Evolutionary conservation across 2,113 vertebrate genomes (phyloP), one percentile per base, ranked within the genome.

Genomic region (Pterocles orientalis): DNA sequence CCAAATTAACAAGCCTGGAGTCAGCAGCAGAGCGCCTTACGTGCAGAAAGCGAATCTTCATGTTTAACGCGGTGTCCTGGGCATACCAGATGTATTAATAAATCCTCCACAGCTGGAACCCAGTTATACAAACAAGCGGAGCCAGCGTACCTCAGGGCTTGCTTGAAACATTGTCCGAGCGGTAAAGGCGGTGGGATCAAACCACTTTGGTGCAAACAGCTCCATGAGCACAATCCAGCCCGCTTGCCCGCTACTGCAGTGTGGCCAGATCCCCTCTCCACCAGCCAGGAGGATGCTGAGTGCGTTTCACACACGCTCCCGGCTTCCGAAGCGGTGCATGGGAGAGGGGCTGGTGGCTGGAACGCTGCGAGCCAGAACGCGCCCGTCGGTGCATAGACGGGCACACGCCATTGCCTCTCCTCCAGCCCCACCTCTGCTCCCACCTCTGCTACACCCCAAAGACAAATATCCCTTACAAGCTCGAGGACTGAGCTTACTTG

Each of bases 291-390:
- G 78, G 78, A 28, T 12, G 57, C 71, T 16, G n/a, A 47, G 39
- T 2, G 5, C 0, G 0, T 33, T 15, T 18, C 4, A 14, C 24
- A 7, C 25, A 23, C 1, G 1, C 21, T 26, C 48, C 20, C 12
- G 14, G 20, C 54, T 41, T 20, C 56, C 56, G 6, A 9, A n/a
- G 3, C 1, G 1, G 7, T 7, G 14, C 31, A 16, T 15, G 4
- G 62, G 50, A 69, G 28, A 17, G 43, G 33, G 53, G 75, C 34
- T 14, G 57, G 12, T 39, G 26, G 39, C 61, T 31, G 4, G 48
- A 33, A 58, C 26, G 41, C 54, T 14, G 24, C 3, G 13, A 54
- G 70, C 23, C 43, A 19, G 10, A 41, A 41, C 12, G 39, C 12
- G 31, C 60, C 53, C 15, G 31, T 17, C 12, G 8, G 18, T 2